Evolutionary conservation across 2,113 vertebrate genomes (phyloP), one percentile per base, ranked within the genome.

Genomic region (Oreochromis niloticus): DNA sequence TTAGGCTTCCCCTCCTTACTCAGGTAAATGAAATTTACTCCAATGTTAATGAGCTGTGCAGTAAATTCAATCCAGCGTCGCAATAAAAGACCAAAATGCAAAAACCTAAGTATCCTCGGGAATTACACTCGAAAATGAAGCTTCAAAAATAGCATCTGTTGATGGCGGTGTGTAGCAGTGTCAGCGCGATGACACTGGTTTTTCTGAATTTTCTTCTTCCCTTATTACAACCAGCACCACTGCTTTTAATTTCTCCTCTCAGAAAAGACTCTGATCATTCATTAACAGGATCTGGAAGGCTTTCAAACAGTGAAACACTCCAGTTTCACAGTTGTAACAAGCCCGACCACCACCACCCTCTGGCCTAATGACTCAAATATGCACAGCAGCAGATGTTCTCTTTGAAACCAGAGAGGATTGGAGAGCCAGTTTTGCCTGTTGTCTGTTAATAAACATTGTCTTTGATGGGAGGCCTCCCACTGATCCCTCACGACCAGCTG

Each of bases 361-460:
- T 75, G 16, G 43, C 43, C 71, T 48, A 50, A 50, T 75, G 80
- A 86, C 80, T 79, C 63, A 71, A 66, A 50, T 39, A 85, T 56
- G 73, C 75, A 63, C 39, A 2, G 83, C 52, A 90, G 43, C 90
- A 90, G 92, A 92, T 86, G 90, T 91, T 92, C 54, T 57, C 30
- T 78, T 73, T 88, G 87, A 87, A 87, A 85, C 54, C 19, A 59
- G 27, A 66, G 57, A 68, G 9, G 32, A 59, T 2, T 43, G 84
- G 81, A 73, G 24, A 36, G 61, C 11, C 80, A 68, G 52, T 48
- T 90, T 82, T 82, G 43, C 13, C 27, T 57, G 68, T 88, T 92
- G 75, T 92, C 80, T 90, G 91, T 84, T 91, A 94, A 90, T 54
- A 81, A 92, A 85, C 54, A 56, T 16, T 41, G 43, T 22, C 86